Evolutionary conservation across 2,888 invertebrate species (phyloP).

Genomic region (Acanthoscelides obtectus): DNA sequence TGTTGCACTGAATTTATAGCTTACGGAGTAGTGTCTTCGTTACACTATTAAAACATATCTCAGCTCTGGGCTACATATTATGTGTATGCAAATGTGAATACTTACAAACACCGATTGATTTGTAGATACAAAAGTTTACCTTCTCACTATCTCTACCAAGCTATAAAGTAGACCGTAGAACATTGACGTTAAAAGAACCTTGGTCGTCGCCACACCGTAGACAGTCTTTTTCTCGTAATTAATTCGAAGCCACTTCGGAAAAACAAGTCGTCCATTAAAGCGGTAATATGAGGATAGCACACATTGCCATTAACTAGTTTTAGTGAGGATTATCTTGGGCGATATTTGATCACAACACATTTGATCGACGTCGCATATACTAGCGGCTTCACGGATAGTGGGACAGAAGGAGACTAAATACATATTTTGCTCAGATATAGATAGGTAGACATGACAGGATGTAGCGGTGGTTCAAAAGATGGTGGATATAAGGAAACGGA

Average conservation of each 20-base stretch:
- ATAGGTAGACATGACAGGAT: background rate
- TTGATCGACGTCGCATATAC: constrained; percentile 29
- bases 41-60: no score
- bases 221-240: constrained; percentile 36
- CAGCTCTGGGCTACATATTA: no score
- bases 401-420: constrained; percentile 4
- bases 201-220: background rate
- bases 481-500: no score
- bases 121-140: background rate
- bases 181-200: background rate
- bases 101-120: no score
- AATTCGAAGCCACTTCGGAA: constrained; percentile 44
- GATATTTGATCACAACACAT: constrained; percentile 41
- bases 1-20: no score
- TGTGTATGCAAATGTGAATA: no score
- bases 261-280: constrained; percentile 46
- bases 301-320: constrained; percentile 38
- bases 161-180: background rate
- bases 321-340: constrained; percentile 32
- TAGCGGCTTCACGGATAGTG: background rate
- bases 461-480: no score
- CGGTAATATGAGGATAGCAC: constrained; percentile 41
- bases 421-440: constrained; percentile 15
- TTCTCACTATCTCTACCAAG: background rate
- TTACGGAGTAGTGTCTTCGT: no score